Evolutionary conservation across 1,140 invertebrate species (phyloP).

Genomic region (Drosophila nasuta): DNA sequence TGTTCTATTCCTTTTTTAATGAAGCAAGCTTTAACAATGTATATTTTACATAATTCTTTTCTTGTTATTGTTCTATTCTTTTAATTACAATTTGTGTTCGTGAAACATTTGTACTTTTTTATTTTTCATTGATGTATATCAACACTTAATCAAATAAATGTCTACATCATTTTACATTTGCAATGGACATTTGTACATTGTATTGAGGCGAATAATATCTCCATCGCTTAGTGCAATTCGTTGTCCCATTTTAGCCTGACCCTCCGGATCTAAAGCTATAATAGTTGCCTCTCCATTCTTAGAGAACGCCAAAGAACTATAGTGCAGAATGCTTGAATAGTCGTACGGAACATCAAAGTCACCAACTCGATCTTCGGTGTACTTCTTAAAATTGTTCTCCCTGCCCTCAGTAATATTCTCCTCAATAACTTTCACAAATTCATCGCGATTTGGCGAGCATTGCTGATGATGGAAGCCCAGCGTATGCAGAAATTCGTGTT

Average conservation of each 20-base stretch:
- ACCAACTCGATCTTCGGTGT: slow-evolving; percentile 74
- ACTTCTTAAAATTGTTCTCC: slow-evolving; percentile 87
- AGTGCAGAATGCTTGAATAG: slow-evolving; percentile 90
- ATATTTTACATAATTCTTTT: too few species aligned
- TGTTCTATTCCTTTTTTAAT: too few species aligned
- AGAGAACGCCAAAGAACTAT: slow-evolving; percentile 89
- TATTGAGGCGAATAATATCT: slow-evolving; percentile 85
- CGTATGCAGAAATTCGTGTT: slow-evolving; percentile 89
- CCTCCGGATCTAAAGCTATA: slow-evolving; percentile 82
- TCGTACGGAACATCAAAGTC: slow-evolving; percentile 87
- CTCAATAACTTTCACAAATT: slow-evolving; percentile 88
- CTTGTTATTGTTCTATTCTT: too few species aligned
- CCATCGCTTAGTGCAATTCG: slow-evolving; percentile 54
- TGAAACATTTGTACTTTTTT: too few species aligned
- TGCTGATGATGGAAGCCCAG: slow-evolving; percentile 91
- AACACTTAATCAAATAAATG: too few species aligned
- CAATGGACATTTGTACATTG: slow-evolving; percentile 85
- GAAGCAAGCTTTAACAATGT: too few species aligned
- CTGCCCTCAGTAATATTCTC: slow-evolving; percentile 88
- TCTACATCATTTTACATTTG: slow-evolving; percentile 29
- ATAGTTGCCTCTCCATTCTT: slow-evolving; percentile 90
- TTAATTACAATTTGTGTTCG: too few species aligned
- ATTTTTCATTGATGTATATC: too few species aligned
- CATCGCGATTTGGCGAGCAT: slow-evolving; percentile 89
- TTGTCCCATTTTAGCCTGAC: slow-evolving; percentile 85